Evolutionary conservation across 2,888 invertebrate genomes (phyloP).

Genomic region (Gortyna flavago): DNA sequence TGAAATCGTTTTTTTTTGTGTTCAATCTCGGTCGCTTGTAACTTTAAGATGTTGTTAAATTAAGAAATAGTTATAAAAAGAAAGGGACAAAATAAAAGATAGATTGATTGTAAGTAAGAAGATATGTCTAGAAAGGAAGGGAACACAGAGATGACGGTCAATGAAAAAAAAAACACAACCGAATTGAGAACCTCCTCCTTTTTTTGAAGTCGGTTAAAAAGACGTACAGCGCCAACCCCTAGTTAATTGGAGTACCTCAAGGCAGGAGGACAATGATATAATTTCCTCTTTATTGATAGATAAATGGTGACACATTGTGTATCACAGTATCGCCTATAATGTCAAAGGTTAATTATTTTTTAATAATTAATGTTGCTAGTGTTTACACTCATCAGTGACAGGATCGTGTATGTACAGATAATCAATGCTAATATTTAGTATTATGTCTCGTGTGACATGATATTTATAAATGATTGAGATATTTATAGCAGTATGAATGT

Average conservation of each 20-base stretch:
- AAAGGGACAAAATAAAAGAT: too few species aligned
- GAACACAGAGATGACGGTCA: not conserved
- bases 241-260: constrained; percentile 4
- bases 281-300: not conserved
- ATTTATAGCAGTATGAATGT: not conserved
- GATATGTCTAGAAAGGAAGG: not conserved
- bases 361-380: constrained; percentile 25
- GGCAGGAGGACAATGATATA: not conserved
- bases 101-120: not conserved
- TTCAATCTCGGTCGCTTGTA: constrained; percentile 8
- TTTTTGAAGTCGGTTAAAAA: too few species aligned
- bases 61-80: constrained; percentile 13
- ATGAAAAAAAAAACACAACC: too few species aligned
- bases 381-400: constrained; percentile 22
- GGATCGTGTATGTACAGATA: constrained; percentile 3
- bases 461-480: constrained; percentile 38
- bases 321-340: constrained; percentile 15
- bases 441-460: constrained; percentile 36
- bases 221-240: not conserved
- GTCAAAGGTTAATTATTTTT: constrained; percentile 54
- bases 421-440: constrained; percentile 24
- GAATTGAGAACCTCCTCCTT: too few species aligned
- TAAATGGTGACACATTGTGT: not conserved
- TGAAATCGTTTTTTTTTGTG: constrained; percentile 27
- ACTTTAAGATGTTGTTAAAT: constrained; percentile 12